Percentiles rank a stretch among this genome's conserved stretches.
These are phyloP conservation scores for Orchesella flavescens DNA, from an alignment of 2,888 invertebrate genomes.

Conservation along the genomic window DNA sequence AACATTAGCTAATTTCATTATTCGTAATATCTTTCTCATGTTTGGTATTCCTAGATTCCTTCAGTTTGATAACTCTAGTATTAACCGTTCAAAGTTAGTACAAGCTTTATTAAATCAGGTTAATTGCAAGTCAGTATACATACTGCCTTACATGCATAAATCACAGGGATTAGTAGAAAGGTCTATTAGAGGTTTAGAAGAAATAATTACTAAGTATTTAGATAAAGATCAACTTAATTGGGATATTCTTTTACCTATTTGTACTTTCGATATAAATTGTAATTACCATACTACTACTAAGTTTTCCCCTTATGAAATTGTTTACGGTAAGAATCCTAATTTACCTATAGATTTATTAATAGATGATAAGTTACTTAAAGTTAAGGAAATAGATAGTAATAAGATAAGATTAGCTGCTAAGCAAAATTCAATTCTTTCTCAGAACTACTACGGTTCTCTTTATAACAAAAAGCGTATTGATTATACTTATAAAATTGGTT, in stretches of 20 bases:
- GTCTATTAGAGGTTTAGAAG: background rate
- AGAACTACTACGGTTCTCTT: background rate
- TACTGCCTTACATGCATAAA: background rate
- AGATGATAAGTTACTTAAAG: background rate
- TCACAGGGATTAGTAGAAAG: background rate
- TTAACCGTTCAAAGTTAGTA: slow-evolving; percentile 7
- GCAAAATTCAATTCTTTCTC: background rate
- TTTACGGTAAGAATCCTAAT: background rate
- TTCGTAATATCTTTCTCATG: slow-evolving; percentile 8
- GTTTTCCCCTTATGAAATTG: slow-evolving; percentile 7
- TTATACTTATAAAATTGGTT: background rate
- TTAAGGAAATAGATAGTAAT: background rate
- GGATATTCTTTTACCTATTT: background rate
- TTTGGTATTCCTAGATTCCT: slow-evolving; percentile 12
- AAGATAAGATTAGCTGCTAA: background rate
- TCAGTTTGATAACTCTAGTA: slow-evolving; percentile 22
- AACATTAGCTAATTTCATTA: slow-evolving; percentile 19
- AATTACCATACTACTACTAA: background rate
- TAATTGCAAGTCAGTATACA: background rate
- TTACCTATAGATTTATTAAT: background rate
- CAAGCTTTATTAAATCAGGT: background rate
- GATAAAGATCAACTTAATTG: background rate
- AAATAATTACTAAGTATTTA: background rate
- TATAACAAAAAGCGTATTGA: background rate
- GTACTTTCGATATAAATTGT: background rate